phyloP scores from a whole-genome alignment of 1,140 invertebrate species.

The Asbolus verrucosus region DNA sequence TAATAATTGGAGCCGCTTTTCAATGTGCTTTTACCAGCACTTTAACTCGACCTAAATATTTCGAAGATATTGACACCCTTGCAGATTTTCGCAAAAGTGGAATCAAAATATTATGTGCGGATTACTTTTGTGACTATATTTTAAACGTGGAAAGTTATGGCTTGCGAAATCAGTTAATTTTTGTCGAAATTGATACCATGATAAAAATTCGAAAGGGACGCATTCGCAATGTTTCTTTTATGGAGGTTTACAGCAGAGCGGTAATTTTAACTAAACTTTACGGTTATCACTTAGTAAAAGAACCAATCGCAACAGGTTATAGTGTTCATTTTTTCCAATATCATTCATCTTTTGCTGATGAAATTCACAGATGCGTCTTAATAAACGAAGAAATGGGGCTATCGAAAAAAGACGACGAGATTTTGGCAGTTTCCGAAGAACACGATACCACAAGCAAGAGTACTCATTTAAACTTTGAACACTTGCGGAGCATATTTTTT shows the following conservation, averaged over 20 bases:
- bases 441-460: background rate
- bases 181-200: background rate
- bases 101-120: constrained; percentile 9
- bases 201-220: background rate
- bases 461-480: constrained; percentile 14
- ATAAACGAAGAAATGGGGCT: constrained; percentile 20
- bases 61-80: constrained; percentile 21
- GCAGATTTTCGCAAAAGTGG: background rate
- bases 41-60: constrained; percentile 17
- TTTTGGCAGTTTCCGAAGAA: constrained; percentile 2
- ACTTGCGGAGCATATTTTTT: constrained; percentile 35
- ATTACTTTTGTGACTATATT: constrained; percentile 5
- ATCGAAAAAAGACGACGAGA: background rate
- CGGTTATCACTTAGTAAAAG: constrained; percentile 26
- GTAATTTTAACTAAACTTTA: constrained; percentile 11
- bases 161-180: background rate
- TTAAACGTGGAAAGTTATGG: constrained; percentile 1
- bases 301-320: constrained; percentile 34
- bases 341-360: constrained; percentile 29
- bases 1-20: constrained; percentile 1
- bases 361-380: constrained; percentile 23
- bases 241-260: background rate
- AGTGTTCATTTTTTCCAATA: constrained; percentile 29
- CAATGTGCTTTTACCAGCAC: constrained; percentile 35
- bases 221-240: background rate